phyloP scores from a whole-genome alignment of 2,888 invertebrate species.

The Thumatha senex region DNA sequence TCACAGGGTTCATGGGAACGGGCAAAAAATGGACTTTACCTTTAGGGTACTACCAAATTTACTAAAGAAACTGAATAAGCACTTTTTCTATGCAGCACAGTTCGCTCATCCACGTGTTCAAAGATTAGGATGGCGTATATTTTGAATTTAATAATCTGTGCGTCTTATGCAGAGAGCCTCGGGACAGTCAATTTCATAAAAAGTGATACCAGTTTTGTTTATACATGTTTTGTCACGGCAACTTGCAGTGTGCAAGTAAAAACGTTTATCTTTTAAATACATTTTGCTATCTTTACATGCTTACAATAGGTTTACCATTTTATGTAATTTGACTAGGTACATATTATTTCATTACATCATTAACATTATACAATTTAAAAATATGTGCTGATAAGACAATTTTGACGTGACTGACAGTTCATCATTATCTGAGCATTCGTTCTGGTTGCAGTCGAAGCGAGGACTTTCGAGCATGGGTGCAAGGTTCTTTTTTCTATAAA shows the following conservation, averaged over 20 bases:
- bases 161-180: conserved; percentile 52
- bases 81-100: conserved; percentile 65
- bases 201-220: conserved; percentile 34
- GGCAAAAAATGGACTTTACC: conserved; percentile 76
- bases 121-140: conserved; percentile 61
- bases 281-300: conserved; percentile 2
- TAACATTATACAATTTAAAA: too few species aligned
- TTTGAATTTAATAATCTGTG: conserved; percentile 63
- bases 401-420: too few species aligned
- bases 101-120: conserved; percentile 74
- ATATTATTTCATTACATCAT: too few species aligned
- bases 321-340: too few species aligned
- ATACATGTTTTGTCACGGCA: conserved; percentile 37
- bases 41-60: conserved; percentile 62
- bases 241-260: conserved; percentile 20
- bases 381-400: too few species aligned
- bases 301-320: not conserved
- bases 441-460: too few species aligned
- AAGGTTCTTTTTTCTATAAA: too few species aligned
- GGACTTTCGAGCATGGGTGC: too few species aligned
- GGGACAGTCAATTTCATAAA: conserved; percentile 23
- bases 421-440: too few species aligned
- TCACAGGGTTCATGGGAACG: conserved; percentile 81
- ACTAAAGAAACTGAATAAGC: conserved; percentile 77
- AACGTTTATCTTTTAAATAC: conserved; percentile 7